Conservation (phyloP, 2,797 vertebrate species). For the Poeciliopsis gracilis region DNA sequence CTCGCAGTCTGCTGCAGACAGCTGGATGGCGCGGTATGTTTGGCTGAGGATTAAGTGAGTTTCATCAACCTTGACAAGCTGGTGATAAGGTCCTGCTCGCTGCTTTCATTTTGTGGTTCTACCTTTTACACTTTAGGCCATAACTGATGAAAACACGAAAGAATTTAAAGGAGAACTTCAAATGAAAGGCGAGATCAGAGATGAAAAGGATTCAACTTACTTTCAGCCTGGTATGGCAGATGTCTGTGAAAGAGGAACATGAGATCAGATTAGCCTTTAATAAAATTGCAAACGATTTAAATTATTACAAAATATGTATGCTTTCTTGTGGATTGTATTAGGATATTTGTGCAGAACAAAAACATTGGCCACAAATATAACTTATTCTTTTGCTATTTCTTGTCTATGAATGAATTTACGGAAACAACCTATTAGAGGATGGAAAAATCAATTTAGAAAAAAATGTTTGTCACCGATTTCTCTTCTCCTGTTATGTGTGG, state of each 20-base stretch:
- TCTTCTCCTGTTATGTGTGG: background rate
- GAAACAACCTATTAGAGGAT: constrained; percentile 17
- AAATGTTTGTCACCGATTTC: background rate
- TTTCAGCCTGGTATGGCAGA: constrained; percentile 41
- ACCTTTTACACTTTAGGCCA: constrained; percentile 1
- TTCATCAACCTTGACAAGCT: constrained; percentile 60
- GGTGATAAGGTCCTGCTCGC: constrained; percentile 44
- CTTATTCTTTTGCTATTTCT: background rate
- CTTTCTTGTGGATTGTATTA: background rate
- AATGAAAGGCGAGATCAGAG: background rate
- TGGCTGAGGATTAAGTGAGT: constrained; percentile 50
- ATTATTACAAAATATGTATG: background rate
- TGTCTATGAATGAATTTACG: background rate
- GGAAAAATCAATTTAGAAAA: constrained; percentile 24
- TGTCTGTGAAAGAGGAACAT: constrained; percentile 71
- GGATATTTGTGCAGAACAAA: background rate
- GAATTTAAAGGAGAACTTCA: constrained; percentile 5
- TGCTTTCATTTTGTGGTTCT: constrained; percentile 24
- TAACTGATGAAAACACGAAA: constrained; percentile 18
- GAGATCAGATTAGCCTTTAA: constrained; percentile 20
- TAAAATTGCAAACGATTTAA: background rate
- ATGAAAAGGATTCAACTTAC: constrained; percentile 71
- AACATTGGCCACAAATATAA: background rate
- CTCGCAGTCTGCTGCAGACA: constrained; percentile 50
- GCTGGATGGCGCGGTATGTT: constrained; percentile 53